These are phyloP conservation scores for Trisateles emortualis DNA, from an alignment of 2,888 invertebrate species.

Conservation along the genomic window DNA sequence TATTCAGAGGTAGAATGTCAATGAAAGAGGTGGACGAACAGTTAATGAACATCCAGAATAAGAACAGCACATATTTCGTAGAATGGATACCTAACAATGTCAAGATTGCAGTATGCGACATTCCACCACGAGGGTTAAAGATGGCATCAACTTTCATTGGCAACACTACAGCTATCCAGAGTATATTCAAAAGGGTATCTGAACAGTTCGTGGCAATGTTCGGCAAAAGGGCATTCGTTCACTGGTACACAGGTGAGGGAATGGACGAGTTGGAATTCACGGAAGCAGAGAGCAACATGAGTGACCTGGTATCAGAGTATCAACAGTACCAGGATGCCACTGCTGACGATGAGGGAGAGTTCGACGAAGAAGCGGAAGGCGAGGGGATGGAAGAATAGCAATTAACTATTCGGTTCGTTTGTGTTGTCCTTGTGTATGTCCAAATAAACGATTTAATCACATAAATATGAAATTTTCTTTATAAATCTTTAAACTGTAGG, in stretches of 20 bases:
- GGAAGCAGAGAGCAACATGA: constrained; percentile 96
- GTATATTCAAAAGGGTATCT: constrained; percentile 94
- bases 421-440: constrained; percentile 64
- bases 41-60: constrained; percentile 92
- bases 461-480: constrained; percentile 17
- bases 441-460: constrained; percentile 50
- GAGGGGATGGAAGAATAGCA: constrained; percentile 77
- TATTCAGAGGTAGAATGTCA: constrained; percentile 96
- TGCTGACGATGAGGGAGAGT: constrained; percentile 86
- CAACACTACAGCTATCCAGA: constrained; percentile 95
- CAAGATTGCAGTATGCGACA: constrained; percentile 93
- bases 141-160: constrained; percentile 96
- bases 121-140: constrained; percentile 91
- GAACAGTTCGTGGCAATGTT: constrained; percentile 97
- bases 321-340: constrained; percentile 91
- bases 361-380: constrained; percentile 84
- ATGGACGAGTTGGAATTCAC: constrained; percentile 98
- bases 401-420: constrained; percentile 55
- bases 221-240: constrained; percentile 97
- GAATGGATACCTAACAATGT: constrained; percentile 94
- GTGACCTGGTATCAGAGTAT: constrained; percentile 91
- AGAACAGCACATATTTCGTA: constrained; percentile 92
- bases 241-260: constrained; percentile 98
- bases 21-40: constrained; percentile 97
- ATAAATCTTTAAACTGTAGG: too few species aligned